Percentiles rank a stretch among this genome's conserved stretches.
These are phyloP conservation scores for Holothuria glaberrima DNA, from an alignment of 35 echinoderm and acorn worm genomes.

Conservation along the genomic window DNA sequence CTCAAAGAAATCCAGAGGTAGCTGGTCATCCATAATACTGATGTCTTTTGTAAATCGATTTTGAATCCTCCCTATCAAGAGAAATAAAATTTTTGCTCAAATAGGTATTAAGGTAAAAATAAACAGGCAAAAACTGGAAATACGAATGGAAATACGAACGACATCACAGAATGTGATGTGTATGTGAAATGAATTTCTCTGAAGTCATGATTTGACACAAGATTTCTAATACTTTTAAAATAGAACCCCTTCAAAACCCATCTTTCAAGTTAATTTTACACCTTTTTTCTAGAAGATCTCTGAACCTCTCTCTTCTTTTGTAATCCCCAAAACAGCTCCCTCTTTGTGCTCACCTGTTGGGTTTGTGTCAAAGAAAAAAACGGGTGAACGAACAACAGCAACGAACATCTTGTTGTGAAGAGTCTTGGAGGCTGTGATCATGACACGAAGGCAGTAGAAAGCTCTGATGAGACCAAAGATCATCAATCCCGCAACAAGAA, in stretches of 20 bases:
- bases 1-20: constrained; percentile 85
- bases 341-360: constrained; percentile 54
- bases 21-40: constrained; percentile 92
- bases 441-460: constrained; percentile 69
- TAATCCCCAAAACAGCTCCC: too few species aligned
- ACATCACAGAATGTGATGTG: too few species aligned
- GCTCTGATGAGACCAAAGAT: constrained; percentile 79
- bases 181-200: too few species aligned
- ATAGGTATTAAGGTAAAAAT: too few species aligned
- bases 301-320: too few species aligned
- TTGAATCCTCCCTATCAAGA: constrained; percentile 78
- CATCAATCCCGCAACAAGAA: constrained; percentile 47
- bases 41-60: constrained; percentile 99
- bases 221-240: too few species aligned
- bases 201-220: too few species aligned
- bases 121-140: too few species aligned
- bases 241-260: too few species aligned
- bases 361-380: constrained; percentile 93
- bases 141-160: too few species aligned
- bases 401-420: constrained; percentile 92
- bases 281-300: too few species aligned
- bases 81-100: not conserved
- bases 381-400: constrained; percentile 70
- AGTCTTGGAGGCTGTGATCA: constrained; percentile 77
- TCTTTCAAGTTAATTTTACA: too few species aligned